A percentile compares a stretch with the other conserved stretches of the same genome.
These are phyloP conservation scores for Naja naja DNA, from an alignment of 2,113 vertebrate genomes.

Conservation along the genomic window DNA sequence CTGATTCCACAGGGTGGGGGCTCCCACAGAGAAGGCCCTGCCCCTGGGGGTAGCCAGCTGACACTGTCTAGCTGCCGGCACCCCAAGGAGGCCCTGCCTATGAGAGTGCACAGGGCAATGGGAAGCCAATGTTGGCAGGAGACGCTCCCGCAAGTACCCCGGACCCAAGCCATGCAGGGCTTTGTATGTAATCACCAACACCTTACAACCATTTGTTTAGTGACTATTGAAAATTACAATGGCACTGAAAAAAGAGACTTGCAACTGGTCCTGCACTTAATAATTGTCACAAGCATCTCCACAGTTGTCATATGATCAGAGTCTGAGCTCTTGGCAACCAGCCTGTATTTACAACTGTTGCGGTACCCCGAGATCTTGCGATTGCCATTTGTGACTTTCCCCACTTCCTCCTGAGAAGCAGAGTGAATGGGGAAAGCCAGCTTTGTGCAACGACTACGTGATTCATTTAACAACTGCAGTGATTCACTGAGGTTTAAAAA, in stretches of 20 bases:
- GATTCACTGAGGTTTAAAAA: neutral
- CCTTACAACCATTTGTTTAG: neutral
- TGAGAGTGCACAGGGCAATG: no score
- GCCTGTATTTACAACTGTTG: neutral
- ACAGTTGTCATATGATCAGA: neutral
- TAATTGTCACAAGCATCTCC: neutral
- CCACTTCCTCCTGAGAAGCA: neutral
- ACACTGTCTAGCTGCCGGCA: no score
- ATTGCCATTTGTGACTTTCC: neutral
- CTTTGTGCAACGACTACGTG: neutral
- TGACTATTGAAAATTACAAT: neutral
- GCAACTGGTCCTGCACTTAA: neutral
- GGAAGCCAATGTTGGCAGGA: no score
- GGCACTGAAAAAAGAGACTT: neutral
- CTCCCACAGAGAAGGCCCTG: no score
- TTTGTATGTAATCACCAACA: no score
- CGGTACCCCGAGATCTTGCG: neutral
- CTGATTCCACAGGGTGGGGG: no score
- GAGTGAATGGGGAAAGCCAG: neutral
- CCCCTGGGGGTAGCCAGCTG: no score
- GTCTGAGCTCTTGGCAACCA: neutral
- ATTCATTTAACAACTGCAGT: neutral
- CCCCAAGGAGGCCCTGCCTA: no score
- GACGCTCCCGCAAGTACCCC: no score
- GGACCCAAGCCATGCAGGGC: no score